Base-by-base conservation (phyloP, 1,140 invertebrate genomes). In the Drosophila miranda region DNA sequence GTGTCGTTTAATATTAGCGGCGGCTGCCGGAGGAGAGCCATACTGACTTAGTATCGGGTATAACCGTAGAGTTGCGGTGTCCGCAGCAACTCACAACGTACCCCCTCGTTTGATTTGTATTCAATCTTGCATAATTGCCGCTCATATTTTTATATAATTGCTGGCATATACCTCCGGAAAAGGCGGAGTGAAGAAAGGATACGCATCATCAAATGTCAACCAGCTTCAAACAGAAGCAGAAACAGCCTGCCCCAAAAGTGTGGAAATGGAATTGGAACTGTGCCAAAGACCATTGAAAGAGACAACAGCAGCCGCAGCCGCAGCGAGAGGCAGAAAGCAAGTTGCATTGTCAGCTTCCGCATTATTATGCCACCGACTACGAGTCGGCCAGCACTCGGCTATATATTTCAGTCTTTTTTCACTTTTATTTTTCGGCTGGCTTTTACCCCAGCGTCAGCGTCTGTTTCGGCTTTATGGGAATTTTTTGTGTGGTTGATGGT, bases 281-380 rank as follows among this genome's bases (percentile, higher is more conserved):
- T 69, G 66, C 66, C 50, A 68, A 69, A 70, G 56, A 11, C 44
- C 64, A 45, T 28, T 62, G 11, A 52, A 45, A 68, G 51, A 68
- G 42, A 67, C 66, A 52, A 41, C 56, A 45, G n/a, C n/a, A n/a
- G n/a, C n/a, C n/a, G n/a, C n/a, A n/a, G n/a, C n/a, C 9, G 14
- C 9, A 38, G 28, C 8, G 19, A 57, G 54, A 61, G 63, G 75
- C 69, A 79, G 59, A 38, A 56, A 69, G 74, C 82, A 75, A 87
- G 82, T 87, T 86, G 81, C 81, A 86, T 87, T 78, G 81, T 86
- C 81, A 86, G 81, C 81, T 86, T 86, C 81, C 81, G 81, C 82
- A 86, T 86, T 87, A 87, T 86, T 86, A 86, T 82, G 78, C 78
- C 34, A 38, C 34, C 81, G 78, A 82, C 81, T 49, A 48, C 63